Evolutionary conservation across 2,113 vertebrate genomes (phyloP).

Genomic region (Scartelaos histophorus): DNA sequence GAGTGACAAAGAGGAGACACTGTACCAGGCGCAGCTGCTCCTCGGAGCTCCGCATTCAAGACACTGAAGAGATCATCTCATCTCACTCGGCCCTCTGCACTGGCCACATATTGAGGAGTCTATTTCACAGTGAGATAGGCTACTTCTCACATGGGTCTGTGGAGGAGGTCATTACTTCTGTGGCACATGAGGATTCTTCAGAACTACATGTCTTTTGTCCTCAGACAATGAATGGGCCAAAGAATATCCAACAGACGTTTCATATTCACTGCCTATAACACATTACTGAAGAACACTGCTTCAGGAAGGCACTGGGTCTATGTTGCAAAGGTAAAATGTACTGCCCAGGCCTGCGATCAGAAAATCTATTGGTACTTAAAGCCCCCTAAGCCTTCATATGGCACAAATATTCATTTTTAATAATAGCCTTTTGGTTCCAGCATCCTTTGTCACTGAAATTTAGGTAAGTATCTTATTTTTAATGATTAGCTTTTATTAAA

Average conservation of each 20-base stretch:
- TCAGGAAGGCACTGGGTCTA: background rate
- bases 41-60: conserved; percentile 43
- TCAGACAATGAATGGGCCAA: background rate
- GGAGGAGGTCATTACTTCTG: background rate
- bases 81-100: conserved; percentile 41
- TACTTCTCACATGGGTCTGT: conserved; percentile 4
- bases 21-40: conserved; percentile 60
- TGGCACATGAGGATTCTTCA: conserved; percentile 6
- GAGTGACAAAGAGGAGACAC: conserved; percentile 63
- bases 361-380: background rate
- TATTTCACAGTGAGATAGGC: conserved; percentile 20
- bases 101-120: conserved; percentile 24
- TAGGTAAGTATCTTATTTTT: too few relatives aligned
- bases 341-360: background rate
- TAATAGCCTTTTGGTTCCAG: too few relatives aligned
- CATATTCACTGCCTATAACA: background rate
- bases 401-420: background rate
- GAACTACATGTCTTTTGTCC: background rate
- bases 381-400: background rate
- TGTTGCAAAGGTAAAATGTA: background rate
- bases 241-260: background rate
- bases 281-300: background rate
- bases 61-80: conserved; percentile 62
- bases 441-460: too few relatives aligned
- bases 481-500: too few relatives aligned